phyloP scores from a whole-genome alignment of 2,888 invertebrate genomes.

The Aethes cnicana region DNA sequence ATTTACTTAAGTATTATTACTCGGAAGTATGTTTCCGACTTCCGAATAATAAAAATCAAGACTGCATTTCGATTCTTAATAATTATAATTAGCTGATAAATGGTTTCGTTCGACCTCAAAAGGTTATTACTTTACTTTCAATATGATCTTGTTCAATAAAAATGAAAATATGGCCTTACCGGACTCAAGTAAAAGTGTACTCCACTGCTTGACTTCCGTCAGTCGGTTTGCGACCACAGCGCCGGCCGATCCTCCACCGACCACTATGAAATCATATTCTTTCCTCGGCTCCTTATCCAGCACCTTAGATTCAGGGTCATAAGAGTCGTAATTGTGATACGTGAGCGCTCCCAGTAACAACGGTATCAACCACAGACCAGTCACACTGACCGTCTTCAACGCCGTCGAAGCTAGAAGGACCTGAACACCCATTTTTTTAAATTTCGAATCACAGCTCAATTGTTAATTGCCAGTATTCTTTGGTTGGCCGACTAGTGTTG shows the following conservation, averaged over 20 bases:
- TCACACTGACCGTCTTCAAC: conserved; percentile 88
- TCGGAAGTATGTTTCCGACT: no score
- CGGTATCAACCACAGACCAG: conserved; percentile 92
- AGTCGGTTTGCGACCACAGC: conserved; percentile 93
- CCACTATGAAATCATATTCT: conserved; percentile 93
- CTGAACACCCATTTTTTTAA: conserved; percentile 85
- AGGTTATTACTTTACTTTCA: no score
- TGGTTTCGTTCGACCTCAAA: no score
- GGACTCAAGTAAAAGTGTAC: conserved; percentile 90
- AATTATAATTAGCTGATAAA: no score
- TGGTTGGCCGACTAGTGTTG: conserved; percentile 48
- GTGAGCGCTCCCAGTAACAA: conserved; percentile 90
- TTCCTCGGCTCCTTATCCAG: conserved; percentile 85
- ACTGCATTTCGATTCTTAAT: no score
- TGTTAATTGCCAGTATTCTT: conserved; percentile 37
- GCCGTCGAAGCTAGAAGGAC: conserved; percentile 90
- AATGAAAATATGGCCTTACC: conserved; percentile 49
- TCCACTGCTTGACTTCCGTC: conserved; percentile 89
- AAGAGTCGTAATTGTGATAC: conserved; percentile 89
- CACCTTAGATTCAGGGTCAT: conserved; percentile 91
- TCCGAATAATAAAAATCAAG: no score
- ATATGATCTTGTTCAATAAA: no score
- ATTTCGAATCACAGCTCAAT: conserved; percentile 44
- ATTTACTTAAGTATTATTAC: no score
- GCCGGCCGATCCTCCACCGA: conserved; percentile 95